These are phyloP conservation scores for Formica aserva DNA, from an alignment of 2,888 invertebrate genomes.

Conservation along the genomic window DNA sequence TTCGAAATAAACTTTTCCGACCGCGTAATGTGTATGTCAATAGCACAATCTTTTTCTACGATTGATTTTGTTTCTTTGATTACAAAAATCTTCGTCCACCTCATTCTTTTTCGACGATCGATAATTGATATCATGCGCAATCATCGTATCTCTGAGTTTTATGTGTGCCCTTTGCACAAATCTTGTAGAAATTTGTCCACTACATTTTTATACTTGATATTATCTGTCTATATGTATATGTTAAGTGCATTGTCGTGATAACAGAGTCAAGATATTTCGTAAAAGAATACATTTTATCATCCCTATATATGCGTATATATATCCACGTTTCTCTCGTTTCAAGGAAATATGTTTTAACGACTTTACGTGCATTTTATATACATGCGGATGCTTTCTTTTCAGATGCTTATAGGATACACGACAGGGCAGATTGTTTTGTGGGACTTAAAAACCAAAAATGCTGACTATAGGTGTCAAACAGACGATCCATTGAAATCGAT, in stretches of 20 bases:
- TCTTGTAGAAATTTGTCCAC: conserved; percentile 61
- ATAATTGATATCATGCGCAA: conserved; percentile 38
- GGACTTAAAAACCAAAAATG: conserved; percentile 95
- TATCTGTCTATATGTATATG: conserved; percentile 63
- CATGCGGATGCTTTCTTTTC: conserved; percentile 76
- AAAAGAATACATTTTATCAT: conserved; percentile 42
- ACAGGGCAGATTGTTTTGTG: conserved; percentile 97
- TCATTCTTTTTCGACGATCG: conserved; percentile 12
- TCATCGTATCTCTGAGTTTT: conserved; percentile 42
- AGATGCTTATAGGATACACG: conserved; percentile 99
- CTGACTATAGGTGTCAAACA: conserved; percentile 94
- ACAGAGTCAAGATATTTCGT: conserved; percentile 27
- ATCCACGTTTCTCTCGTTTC: conserved; percentile 45
- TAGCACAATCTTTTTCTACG: background rate
- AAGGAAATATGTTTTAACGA: conserved; percentile 32
- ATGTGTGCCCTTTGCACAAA: conserved; percentile 54
- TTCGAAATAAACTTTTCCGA: background rate
- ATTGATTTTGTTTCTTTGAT: conserved; percentile 10
- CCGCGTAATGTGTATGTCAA: background rate
- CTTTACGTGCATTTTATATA: conserved; percentile 18
- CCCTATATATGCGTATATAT: conserved; percentile 28
- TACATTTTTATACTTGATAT: conserved; percentile 67
- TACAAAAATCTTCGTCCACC: conserved; percentile 12
- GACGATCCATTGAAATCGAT: conserved; percentile 94
- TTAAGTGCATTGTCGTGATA: conserved; percentile 64